Evolutionary conservation across 2,888 invertebrate species (phyloP), one percentile per base, ranked within the genome.

Genomic region (Tetropium fuscum): DNA sequence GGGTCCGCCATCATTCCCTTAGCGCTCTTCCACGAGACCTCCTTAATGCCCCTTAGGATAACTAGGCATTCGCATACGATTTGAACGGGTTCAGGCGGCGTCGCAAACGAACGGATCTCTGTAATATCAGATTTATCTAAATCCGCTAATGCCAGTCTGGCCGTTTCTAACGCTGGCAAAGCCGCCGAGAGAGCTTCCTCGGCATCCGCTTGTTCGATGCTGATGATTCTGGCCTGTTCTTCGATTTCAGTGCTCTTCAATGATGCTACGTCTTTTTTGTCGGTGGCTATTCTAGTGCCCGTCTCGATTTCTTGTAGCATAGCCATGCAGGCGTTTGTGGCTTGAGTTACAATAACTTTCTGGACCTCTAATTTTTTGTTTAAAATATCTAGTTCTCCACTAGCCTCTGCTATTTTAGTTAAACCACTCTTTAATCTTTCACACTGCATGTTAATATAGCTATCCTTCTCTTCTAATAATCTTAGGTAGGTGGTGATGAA

Each of bases 1-100:
- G 93, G 90, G 76, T 97, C 96, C 0, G 93, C 89, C 95, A 97
- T 95, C 91, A 97, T 93, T 87, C 93, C 80, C 92, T 95, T 82
- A 0, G 95, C 95, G 1, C 91, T 87, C 79, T 95, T 95, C 96
- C 96, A 97, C 36, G 89, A 92, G 2, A 95, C 88, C 68, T 96
- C 96, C 70, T 91, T 92, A 40, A 90, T 84, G 1, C 93, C 93
- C 63, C 91, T 87, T 56, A 97, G 85, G 48, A 96, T 94, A 0
- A 91, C 93, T 13, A 97, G 90, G 76, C 95, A 95, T 78, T 97
- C 96, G 77, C 94, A 94, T 0, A 97, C 92, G 0, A 90, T 85
- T 84, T 95, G 95, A 18, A 96, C 95, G 8, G 94, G 90, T 70
- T 94, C 92, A 0, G 95, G 95, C 0, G 96, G 96, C 0, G 94